phyloP scores from a whole-genome alignment of 2,113 vertebrate genomes.

The Aspidoscelis tigris region DNA sequence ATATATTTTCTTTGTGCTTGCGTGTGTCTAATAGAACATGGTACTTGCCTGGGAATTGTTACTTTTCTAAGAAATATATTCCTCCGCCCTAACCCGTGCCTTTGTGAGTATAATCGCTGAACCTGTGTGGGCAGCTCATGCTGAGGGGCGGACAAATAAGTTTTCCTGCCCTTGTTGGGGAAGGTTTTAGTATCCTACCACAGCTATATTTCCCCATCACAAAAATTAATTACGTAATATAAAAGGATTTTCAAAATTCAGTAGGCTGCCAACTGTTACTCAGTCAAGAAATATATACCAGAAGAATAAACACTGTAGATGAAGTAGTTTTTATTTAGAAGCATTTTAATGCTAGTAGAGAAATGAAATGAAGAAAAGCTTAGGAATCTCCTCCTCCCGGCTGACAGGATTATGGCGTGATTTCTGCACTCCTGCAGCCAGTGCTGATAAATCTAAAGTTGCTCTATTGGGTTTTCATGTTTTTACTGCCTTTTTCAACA shows the following conservation, averaged over 20 bases:
- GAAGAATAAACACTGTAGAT: background rate
- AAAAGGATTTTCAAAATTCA: background rate
- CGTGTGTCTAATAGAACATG: background rate
- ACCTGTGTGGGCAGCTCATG: background rate
- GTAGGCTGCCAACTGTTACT: background rate
- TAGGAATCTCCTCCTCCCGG: too few relatives aligned
- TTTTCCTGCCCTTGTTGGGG: background rate
- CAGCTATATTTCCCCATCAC: background rate
- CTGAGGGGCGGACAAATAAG: background rate
- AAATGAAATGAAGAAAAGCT: background rate
- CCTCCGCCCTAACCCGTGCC: too few relatives aligned
- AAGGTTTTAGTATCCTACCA: background rate
- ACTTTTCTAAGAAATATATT: background rate
- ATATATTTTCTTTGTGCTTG: background rate
- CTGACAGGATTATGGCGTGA: background rate
- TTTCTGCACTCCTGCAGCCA: background rate
- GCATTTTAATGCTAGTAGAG: background rate
- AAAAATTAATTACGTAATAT: background rate
- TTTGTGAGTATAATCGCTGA: background rate
- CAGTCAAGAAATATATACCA: background rate
- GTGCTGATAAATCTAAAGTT: background rate
- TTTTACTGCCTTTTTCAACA: background rate
- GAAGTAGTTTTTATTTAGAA: constrained; percentile 4
- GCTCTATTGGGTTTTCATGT: background rate
- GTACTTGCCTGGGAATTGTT: background rate